phyloP scores from a whole-genome alignment of 2,888 invertebrate species.

The Ditylenchus weischeri region DNA sequence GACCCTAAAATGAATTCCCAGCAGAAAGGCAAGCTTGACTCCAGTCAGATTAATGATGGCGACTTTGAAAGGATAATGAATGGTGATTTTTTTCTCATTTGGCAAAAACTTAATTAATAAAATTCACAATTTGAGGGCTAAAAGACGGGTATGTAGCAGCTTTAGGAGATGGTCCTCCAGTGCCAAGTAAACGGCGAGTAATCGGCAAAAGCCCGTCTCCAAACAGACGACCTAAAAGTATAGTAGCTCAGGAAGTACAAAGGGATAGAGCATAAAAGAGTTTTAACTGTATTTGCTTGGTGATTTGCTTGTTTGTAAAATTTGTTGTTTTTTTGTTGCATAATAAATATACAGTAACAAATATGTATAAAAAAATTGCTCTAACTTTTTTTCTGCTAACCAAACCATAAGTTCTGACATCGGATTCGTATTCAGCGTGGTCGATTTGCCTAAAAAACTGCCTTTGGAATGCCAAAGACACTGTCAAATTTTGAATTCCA shows the following conservation, averaged over 20 bases:
- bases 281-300: too few species aligned
- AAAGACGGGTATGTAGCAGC: slow-evolving; percentile 36
- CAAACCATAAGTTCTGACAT: too few species aligned
- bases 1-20: background rate
- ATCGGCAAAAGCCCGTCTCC: slow-evolving; percentile 29
- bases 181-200: slow-evolving; percentile 18
- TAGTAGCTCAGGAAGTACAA: slow-evolving; percentile 8
- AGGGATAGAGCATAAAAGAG: slow-evolving; percentile 6
- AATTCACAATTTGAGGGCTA: slow-evolving; percentile 16
- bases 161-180: slow-evolving; percentile 14
- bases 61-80: slow-evolving; percentile 54
- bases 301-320: too few species aligned
- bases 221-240: slow-evolving; percentile 19
- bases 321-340: too few species aligned
- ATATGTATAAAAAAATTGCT: too few species aligned
- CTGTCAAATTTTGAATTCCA: too few species aligned
- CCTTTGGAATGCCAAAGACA: too few species aligned
- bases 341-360: too few species aligned
- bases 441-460: too few species aligned
- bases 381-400: too few species aligned
- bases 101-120: background rate
- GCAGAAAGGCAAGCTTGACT: slow-evolving; percentile 40
- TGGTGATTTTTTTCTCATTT: slow-evolving; percentile 28
- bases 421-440: too few species aligned
- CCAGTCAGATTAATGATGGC: slow-evolving; percentile 50